These are phyloP conservation scores for Sebastolobus alascanus DNA, from an alignment of 2,797 vertebrate genomes.

Conservation along the genomic window DNA sequence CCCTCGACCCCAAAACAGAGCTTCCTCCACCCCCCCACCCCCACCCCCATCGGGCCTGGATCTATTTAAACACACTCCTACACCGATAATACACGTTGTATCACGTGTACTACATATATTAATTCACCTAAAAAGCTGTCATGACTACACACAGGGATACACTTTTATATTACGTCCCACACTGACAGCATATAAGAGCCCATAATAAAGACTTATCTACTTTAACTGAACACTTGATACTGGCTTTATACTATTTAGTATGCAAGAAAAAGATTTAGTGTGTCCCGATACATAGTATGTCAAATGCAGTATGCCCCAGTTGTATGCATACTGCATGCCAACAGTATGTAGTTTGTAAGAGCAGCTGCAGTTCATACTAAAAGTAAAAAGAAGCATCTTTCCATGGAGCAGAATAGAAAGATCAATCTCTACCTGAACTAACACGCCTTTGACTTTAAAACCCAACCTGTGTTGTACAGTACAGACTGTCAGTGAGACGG, in stretches of 20 bases:
- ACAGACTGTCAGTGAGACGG: background rate
- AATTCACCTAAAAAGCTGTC: background rate
- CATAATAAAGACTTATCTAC: background rate
- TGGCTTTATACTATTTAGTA: too few species aligned
- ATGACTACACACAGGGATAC: too few species aligned
- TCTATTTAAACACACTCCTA: background rate
- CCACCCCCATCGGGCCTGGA: background rate
- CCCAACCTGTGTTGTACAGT: background rate
- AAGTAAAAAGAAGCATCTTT: background rate
- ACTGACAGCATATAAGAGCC: background rate
- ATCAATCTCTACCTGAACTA: background rate
- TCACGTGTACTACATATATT: background rate
- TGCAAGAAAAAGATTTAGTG: too few species aligned
- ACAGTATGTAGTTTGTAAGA: too few species aligned
- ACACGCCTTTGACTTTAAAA: background rate
- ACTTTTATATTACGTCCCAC: background rate
- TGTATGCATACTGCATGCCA: too few species aligned
- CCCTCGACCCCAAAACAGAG: slow-evolving; percentile 23
- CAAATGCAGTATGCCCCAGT: too few species aligned
- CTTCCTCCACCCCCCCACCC: background rate
- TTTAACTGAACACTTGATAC: background rate
- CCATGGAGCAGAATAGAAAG: background rate
- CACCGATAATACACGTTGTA: background rate
- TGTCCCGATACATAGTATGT: too few species aligned
- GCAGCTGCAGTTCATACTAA: too few species aligned